Conservation (phyloP, 2,113 vertebrate species). For the Thoracochromis brauschi region DNA sequence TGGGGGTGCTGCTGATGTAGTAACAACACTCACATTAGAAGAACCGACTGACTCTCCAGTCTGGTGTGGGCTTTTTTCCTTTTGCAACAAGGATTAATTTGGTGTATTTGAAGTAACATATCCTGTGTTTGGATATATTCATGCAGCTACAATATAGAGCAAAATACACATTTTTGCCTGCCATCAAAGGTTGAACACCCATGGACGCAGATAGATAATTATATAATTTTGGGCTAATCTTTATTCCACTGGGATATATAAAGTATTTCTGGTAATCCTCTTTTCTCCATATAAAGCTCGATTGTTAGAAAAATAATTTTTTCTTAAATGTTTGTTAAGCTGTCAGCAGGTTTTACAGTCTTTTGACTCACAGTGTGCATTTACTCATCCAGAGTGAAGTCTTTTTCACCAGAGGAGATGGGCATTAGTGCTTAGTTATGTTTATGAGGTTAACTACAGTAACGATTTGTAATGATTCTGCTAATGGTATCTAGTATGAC, state of each 20-base stretch:
- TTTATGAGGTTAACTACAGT: not conserved
- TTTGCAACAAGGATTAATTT: not conserved
- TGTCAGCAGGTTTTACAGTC: not conserved
- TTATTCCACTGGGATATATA: not conserved
- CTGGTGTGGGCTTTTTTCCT: not conserved
- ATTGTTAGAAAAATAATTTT: not conserved
- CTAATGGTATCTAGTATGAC: no score
- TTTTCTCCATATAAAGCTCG: not conserved
- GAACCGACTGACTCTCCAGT: not conserved
- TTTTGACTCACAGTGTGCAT: not conserved
- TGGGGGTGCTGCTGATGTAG: not conserved
- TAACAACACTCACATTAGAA: not conserved
- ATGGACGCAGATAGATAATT: not conserved
- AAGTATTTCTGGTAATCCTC: not conserved
- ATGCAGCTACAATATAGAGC: not conserved
- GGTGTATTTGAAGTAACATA: not conserved
- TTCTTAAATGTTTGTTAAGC: not conserved
- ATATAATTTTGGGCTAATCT: not conserved
- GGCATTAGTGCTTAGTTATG: not conserved
- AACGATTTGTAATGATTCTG: not conserved
- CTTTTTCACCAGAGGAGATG: not conserved
- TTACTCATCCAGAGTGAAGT: not conserved
- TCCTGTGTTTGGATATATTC: not conserved
- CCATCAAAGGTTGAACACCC: not conserved
- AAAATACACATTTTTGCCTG: not conserved